These are phyloP conservation scores for Pinna nobilis DNA, from an alignment of 1,140 invertebrate species.

Conservation along the genomic window DNA sequence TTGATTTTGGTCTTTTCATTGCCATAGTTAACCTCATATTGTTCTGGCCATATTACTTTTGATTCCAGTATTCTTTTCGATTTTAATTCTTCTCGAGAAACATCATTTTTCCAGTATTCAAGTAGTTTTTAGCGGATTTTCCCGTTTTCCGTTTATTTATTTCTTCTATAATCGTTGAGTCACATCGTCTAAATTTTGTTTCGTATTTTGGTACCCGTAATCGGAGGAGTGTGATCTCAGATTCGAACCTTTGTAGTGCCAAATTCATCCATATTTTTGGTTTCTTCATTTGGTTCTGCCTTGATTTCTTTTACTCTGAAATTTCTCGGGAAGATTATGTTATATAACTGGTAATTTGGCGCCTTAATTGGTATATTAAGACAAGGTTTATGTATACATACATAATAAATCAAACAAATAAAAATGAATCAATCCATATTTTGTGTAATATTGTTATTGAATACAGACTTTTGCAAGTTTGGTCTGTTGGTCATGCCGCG, in stretches of 20 bases:
- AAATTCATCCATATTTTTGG: constrained; percentile 1
- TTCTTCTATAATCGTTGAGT: background rate
- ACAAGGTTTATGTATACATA: too few species aligned
- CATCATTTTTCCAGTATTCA: background rate
- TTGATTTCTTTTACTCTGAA: background rate
- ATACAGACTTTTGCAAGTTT: too few species aligned
- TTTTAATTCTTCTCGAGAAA: constrained; percentile 1
- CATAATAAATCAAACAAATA: too few species aligned
- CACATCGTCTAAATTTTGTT: background rate
- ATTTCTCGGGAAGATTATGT: too few species aligned
- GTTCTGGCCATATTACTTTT: background rate
- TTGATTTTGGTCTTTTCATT: constrained; percentile 1
- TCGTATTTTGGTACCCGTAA: constrained; percentile 2
- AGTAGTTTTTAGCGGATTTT: background rate
- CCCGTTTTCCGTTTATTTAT: background rate
- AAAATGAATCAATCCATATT: too few species aligned
- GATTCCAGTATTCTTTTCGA: constrained; percentile 7
- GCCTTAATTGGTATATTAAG: too few species aligned
- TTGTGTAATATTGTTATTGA: too few species aligned
- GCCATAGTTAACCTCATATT: constrained; percentile 12
- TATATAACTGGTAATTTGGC: too few species aligned
- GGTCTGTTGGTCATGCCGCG: too few species aligned
- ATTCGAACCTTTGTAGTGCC: constrained; percentile 3
- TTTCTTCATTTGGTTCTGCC: constrained; percentile 4
- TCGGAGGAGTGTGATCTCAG: constrained; percentile 4